A percentile compares a stretch with the other conserved stretches of the same genome.
phyloP scores from a whole-genome alignment of 2,797 vertebrate species.

The Rallus crepitans region DNA sequence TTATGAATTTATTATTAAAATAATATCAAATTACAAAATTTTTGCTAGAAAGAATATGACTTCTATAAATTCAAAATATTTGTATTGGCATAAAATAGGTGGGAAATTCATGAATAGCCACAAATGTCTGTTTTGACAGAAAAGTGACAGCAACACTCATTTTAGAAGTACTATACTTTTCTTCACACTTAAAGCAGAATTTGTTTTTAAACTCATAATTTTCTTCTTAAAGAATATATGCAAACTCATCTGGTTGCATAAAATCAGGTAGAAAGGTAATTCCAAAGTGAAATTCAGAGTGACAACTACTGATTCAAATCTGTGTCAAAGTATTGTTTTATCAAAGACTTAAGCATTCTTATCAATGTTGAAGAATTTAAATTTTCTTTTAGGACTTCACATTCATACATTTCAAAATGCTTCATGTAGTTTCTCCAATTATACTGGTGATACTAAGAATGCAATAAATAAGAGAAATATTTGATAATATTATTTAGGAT shows the following conservation, averaged over 20 bases:
- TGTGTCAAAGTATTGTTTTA: neutral
- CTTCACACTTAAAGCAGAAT: neutral
- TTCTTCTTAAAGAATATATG: neutral
- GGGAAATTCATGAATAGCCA: neutral
- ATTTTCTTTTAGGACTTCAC: neutral
- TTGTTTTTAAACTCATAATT: neutral
- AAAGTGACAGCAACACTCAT: neutral
- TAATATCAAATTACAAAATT: neutral
- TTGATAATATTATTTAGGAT: neutral
- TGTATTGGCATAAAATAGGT: neutral
- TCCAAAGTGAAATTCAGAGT: neutral
- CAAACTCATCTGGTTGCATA: neutral
- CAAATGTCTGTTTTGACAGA: neutral
- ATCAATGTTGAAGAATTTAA: neutral
- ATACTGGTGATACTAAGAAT: neutral
- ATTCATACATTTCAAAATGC: neutral
- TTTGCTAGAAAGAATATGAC: neutral
- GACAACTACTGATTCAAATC: neutral
- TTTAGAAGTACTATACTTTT: neutral
- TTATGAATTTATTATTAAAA: neutral
- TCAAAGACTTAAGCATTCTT: neutral
- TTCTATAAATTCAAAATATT: neutral
- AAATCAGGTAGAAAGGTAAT: neutral
- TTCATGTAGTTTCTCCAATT: neutral
- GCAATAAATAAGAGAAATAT: neutral